Percentiles rank a stretch among this genome's conserved stretches.
Conservation (phyloP, 2,888 invertebrate genomes). For the Epicampocera succincta region DNA sequence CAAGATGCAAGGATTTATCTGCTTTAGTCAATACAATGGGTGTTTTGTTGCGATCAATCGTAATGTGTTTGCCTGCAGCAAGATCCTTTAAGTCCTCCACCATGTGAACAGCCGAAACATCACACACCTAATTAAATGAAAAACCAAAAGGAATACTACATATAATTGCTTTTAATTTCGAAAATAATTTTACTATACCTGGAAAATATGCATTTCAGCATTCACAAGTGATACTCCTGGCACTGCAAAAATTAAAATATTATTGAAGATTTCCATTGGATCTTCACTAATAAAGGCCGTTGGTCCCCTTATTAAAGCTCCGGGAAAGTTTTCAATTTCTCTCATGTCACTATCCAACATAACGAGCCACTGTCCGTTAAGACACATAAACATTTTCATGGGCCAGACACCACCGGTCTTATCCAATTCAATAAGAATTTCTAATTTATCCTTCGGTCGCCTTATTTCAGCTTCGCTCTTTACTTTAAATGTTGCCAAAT, state of each 20-base stretch:
- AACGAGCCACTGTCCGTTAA: conserved; percentile 93
- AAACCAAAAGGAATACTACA: too few relatives aligned
- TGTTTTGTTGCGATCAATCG: conserved; percentile 81
- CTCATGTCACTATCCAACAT: conserved; percentile 97
- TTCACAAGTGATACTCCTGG: conserved; percentile 86
- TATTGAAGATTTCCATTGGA: conserved; percentile 98
- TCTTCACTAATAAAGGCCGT: conserved; percentile 98
- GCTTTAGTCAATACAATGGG: conserved; percentile 74
- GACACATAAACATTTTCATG: conserved; percentile 95
- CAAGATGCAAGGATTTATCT: conserved; percentile 72
- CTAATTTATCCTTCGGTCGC: conserved; percentile 95
- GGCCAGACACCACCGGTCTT: conserved; percentile 99
- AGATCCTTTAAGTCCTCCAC: conserved; percentile 91
- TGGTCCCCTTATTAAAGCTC: conserved; percentile 95
- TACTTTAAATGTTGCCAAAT: conserved; percentile 98
- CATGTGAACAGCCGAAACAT: conserved; percentile 90
- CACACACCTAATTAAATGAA: conserved; percentile 86
- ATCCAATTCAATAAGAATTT: conserved; percentile 93
- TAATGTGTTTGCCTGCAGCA: conserved; percentile 84
- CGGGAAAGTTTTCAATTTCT: conserved; percentile 97
- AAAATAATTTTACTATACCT: conserved; percentile 81
- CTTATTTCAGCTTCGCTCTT: conserved; percentile 93
- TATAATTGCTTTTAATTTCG: not conserved
- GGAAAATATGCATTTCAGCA: conserved; percentile 98
- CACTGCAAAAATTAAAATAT: conserved; percentile 98